Evolutionary conservation across 2,888 invertebrate species (phyloP).

Genomic region (Harpagoxenus sublaevis): DNA sequence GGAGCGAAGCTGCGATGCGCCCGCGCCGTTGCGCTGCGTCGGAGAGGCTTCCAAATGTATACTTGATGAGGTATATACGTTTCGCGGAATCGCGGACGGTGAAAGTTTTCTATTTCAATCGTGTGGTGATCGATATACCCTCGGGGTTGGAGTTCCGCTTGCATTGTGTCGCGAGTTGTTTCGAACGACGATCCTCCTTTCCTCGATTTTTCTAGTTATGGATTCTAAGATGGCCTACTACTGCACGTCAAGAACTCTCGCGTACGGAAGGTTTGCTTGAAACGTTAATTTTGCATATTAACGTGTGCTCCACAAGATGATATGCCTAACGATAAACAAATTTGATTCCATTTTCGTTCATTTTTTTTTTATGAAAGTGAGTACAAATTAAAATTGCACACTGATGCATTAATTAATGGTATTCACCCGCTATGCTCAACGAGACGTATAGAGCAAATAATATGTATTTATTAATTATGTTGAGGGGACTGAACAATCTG

Average conservation of each 20-base stretch:
- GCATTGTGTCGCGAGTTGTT: constrained; percentile 27
- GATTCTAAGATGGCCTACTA: background rate
- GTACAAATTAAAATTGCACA: background rate
- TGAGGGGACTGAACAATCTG: background rate
- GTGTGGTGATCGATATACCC: constrained; percentile 39
- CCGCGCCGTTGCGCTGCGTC: background rate
- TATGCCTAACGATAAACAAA: background rate
- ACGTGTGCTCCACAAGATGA: background rate
- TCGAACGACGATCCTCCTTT: constrained; percentile 12
- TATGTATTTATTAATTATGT: background rate
- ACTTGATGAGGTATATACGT: constrained; percentile 55
- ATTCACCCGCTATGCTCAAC: background rate
- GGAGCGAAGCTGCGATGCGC: background rate
- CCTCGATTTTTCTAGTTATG: constrained; percentile 11
- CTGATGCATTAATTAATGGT: background rate
- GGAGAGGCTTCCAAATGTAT: constrained; percentile 41
- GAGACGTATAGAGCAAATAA: background rate
- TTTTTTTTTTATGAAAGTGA: background rate
- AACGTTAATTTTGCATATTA: background rate
- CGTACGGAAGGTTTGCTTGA: background rate
- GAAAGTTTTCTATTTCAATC: constrained; percentile 58
- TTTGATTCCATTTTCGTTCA: background rate
- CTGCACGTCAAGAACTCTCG: constrained; percentile 3
- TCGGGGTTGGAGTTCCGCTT: constrained; percentile 40
- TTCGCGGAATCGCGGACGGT: constrained; percentile 47